Evolutionary conservation across 92 coral and sea anemone species (phyloP).

Genomic region (Epizoanthus stellaris): DNA sequence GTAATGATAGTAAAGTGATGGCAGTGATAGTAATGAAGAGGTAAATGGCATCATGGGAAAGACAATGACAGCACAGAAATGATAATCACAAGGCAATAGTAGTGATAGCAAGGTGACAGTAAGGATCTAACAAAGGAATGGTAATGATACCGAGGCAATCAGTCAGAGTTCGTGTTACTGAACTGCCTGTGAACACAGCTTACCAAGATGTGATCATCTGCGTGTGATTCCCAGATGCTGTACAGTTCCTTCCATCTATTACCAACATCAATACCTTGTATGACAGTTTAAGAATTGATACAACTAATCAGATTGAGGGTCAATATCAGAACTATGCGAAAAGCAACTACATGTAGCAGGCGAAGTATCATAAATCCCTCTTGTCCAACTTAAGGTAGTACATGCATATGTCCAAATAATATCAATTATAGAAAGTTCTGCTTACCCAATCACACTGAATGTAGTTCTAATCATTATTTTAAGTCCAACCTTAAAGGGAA

Average conservation of each 20-base stretch:
- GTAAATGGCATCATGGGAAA: too few species aligned
- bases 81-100: too few species aligned
- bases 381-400: too few species aligned
- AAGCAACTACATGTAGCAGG: neutral
- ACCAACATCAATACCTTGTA: slow-evolving; percentile 69
- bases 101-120: too few species aligned
- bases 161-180: neutral
- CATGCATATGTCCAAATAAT: neutral
- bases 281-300: neutral
- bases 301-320: neutral
- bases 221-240: slow-evolving; percentile 52
- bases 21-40: too few species aligned
- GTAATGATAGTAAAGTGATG: too few species aligned
- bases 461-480: too few species aligned
- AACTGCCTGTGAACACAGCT: slow-evolving; percentile 3
- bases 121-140: neutral
- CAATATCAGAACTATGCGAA: neutral
- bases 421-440: neutral
- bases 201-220: slow-evolving; percentile 58
- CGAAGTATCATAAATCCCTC: too few species aligned
- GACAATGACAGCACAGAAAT: too few species aligned
- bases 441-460: too few species aligned
- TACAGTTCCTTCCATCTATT: slow-evolving; percentile 68
- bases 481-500: too few species aligned
- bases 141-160: neutral